Evolutionary conservation across 2,113 vertebrate species (phyloP).

Genomic region (Merops nubicus): DNA sequence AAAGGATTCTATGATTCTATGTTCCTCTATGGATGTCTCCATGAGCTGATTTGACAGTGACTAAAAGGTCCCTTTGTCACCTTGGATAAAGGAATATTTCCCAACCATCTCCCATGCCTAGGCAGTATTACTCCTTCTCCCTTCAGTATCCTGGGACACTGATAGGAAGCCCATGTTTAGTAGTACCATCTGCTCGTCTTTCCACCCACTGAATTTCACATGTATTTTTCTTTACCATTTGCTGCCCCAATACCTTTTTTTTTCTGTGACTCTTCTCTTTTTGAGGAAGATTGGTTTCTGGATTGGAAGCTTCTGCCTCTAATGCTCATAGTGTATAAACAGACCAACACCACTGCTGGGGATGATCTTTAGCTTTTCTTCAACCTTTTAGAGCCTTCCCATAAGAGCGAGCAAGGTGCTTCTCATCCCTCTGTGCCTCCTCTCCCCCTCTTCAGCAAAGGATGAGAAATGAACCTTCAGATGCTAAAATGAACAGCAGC

Average conservation of each 20-base stretch:
- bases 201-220: neutral
- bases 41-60: neutral
- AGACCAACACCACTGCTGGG: neutral
- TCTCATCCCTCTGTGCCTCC: neutral
- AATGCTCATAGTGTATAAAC: neutral
- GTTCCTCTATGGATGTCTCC: neutral
- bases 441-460: neutral
- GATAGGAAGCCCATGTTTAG: neutral
- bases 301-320: neutral
- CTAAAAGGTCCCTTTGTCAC: neutral
- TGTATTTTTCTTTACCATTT: neutral
- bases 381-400: neutral
- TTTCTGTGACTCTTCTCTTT: neutral
- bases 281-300: neutral
- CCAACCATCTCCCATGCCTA: neutral
- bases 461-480: neutral
- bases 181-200: neutral
- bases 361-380: neutral
- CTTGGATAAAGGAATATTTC: neutral
- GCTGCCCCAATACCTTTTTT: neutral
- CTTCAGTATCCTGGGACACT: neutral
- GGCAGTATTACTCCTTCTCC: neutral
- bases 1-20: too few species aligned
- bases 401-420: neutral
- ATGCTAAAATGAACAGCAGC: conserved; percentile 20